Evolutionary conservation across 2,797 vertebrate genomes (phyloP).

Genomic region (Scyliorhinus canicula): DNA sequence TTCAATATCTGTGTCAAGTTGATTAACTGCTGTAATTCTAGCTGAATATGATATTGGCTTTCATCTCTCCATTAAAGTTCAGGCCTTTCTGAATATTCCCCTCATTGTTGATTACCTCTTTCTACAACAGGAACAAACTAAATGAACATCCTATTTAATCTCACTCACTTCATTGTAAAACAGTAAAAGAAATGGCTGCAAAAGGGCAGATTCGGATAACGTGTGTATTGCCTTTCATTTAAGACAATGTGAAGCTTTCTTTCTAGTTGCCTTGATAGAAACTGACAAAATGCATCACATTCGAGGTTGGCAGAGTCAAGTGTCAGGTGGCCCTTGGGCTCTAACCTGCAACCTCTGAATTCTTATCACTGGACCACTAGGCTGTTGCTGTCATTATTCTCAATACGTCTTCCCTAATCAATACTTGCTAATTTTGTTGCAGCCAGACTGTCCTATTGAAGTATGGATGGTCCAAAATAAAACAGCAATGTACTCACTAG

Average conservation of each 20-base stretch:
- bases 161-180: neutral
- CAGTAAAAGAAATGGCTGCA: neutral
- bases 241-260: neutral
- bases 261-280: neutral
- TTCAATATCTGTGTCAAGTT: neutral
- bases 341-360: conserved; percentile 35
- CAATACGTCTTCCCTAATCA: conserved; percentile 25
- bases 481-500: conserved; percentile 3
- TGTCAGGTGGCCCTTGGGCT: conserved; percentile 31
- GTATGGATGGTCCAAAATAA: neutral
- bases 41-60: neutral
- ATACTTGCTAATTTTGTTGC: conserved; percentile 33
- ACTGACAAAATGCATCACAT: conserved; percentile 31
- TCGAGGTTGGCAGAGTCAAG: conserved; percentile 18
- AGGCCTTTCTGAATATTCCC: neutral
- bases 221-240: neutral
- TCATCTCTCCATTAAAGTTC: neutral
- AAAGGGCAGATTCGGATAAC: conserved; percentile 1
- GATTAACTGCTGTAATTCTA: neutral
- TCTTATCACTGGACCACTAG: conserved; percentile 1
- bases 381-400: conserved; percentile 4
- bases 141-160: neutral
- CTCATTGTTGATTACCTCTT: neutral
- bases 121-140: neutral
- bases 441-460: conserved; percentile 8